These are phyloP conservation scores for Cryptotermes secundus DNA, from an alignment of 1,140 invertebrate species.

Conservation along the genomic window DNA sequence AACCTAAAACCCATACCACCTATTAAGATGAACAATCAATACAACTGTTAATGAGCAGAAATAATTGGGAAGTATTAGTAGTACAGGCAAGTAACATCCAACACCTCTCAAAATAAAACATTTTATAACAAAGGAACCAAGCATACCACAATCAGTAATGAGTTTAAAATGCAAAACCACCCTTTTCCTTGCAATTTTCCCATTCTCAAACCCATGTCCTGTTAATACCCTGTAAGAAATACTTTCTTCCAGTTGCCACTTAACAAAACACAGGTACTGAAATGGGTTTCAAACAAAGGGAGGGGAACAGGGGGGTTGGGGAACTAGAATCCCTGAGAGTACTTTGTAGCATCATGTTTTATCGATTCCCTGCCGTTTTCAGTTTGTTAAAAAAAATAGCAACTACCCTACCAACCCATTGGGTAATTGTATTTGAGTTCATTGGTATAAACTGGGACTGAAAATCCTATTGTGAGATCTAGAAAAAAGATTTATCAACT, in stretches of 20 bases:
- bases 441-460: neutral
- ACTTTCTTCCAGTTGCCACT: neutral
- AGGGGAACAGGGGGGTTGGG: neutral
- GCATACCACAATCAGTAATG: neutral
- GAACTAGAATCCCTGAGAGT: conserved; percentile 15
- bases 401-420: neutral
- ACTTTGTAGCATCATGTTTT: conserved; percentile 3
- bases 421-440: neutral
- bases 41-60: neutral
- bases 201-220: conserved; percentile 4
- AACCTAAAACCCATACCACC: conserved; percentile 10
- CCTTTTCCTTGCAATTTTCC: neutral
- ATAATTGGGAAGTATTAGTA: neutral
- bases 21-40: neutral
- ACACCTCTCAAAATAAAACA: conserved; percentile 8
- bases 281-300: conserved; percentile 2
- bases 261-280: conserved; percentile 15
- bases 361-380: conserved; percentile 5
- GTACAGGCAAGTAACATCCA: neutral
- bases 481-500: neutral
- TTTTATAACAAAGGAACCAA: conserved; percentile 8
- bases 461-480: conserved; percentile 11
- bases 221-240: neutral
- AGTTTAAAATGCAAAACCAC: conserved; percentile 13
- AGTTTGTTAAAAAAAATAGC: neutral